phyloP scores from a whole-genome alignment of 1,140 invertebrate species.

The Habropoda laboriosa region DNA sequence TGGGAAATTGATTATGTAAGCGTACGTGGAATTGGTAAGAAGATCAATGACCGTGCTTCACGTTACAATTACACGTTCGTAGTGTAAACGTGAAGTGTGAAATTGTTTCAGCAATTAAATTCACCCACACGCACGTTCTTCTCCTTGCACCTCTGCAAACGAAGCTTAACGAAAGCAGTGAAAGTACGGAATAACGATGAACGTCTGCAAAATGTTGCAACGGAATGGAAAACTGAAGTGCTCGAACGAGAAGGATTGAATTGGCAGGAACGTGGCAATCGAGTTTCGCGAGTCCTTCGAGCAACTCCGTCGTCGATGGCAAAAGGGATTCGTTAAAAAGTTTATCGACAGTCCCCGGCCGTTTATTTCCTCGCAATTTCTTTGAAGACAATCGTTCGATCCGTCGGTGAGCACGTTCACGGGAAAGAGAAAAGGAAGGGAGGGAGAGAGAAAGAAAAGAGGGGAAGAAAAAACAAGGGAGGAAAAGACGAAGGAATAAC shows the following conservation, averaged over 20 bases:
- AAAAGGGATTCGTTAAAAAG: slow-evolving; percentile 65
- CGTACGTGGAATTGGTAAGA: background rate
- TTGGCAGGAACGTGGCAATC: slow-evolving; percentile 38
- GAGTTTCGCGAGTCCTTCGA: slow-evolving; percentile 37
- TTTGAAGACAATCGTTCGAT: slow-evolving; percentile 58
- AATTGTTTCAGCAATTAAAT: background rate
- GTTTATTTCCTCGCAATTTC: slow-evolving; percentile 63
- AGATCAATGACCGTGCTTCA: background rate
- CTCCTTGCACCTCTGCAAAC: background rate
- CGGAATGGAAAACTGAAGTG: background rate
- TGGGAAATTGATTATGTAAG: background rate
- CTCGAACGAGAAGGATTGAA: background rate
- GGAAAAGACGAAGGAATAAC: background rate
- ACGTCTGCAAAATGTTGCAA: background rate
- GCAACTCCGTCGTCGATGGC: slow-evolving; percentile 19
- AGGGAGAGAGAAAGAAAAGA: background rate
- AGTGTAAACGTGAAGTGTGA: background rate
- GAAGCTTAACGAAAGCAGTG: background rate
- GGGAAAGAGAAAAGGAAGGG: background rate
- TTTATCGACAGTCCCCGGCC: slow-evolving; percentile 58
- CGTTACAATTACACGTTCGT: background rate
- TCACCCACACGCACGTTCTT: background rate
- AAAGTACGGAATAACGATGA: background rate
- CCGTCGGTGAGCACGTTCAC: slow-evolving; percentile 28
- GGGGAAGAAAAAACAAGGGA: background rate